Base-by-base conservation (phyloP, 2,888 invertebrate species). In the Stenodera caucasica region DNA sequence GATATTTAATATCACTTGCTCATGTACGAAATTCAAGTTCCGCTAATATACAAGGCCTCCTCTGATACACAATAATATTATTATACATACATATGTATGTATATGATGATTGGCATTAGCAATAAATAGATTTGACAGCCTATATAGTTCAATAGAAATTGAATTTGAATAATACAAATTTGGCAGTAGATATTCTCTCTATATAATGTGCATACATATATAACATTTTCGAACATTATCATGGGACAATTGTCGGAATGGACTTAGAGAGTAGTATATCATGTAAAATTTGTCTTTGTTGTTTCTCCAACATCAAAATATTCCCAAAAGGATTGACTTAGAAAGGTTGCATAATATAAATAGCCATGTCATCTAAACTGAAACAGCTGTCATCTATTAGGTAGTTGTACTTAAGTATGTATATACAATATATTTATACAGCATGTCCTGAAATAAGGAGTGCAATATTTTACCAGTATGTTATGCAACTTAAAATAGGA, bases 221-320 rank as follows among this genome's bases (percentile, higher is more conserved):
- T 18, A 40, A 40, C 45, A 23, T 45, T 23, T 12, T 23, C 21
- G 9, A 45, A 23, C 45, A 21, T 23, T 45, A 11, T 23, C 45
- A 45, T 55, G 45, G 57, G 62, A 56, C 51, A 55, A 58, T 49
- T 26, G 26, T 45, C 32, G 33, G 7, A 55, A 49, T 35, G 55
- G 29, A 53, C 58, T 58, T 56, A 33, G 37, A 62, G 56, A 62
- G 62, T 58, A 58, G 49, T 35, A 56, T 62, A 45, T 56, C 62
- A 58, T 62, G 62, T 58, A 58, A 58, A 58, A 62, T 58, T 58
- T 62, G 58, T 62, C 62, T 55, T 58, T 62, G 61, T 55, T 58
- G 45, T 52, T 9, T 26, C 26, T 14, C 8, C 49, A 58, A 55
- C 53, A 62, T 62, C 58, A 58, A 56, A 58, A 56, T 29, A 55